These are phyloP conservation scores for Eupithecia subumbrata DNA, from an alignment of 2,888 invertebrate genomes.

Conservation along the genomic window DNA sequence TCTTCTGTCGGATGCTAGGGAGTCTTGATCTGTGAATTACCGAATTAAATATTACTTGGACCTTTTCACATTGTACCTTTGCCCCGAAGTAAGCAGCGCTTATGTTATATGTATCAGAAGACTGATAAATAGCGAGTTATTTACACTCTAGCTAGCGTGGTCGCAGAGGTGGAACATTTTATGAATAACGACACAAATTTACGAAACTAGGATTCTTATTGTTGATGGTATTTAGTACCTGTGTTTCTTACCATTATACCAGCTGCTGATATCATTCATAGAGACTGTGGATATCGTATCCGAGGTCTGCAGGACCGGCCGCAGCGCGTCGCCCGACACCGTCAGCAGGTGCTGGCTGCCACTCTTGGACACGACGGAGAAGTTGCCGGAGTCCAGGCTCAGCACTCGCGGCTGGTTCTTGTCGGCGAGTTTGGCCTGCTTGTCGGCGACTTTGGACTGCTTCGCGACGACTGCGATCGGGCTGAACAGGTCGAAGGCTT, in stretches of 20 bases:
- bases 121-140: no score
- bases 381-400: slow-evolving; percentile 74
- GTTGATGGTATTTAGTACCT: neutral
- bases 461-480: slow-evolving; percentile 79
- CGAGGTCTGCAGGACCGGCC: slow-evolving; percentile 69
- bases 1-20: slow-evolving; percentile 45
- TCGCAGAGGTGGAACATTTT: no score
- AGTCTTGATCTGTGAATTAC: slow-evolving; percentile 54
- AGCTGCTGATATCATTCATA: slow-evolving; percentile 86
- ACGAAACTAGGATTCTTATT: neutral
- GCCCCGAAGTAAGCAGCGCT: neutral
- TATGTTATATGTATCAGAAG: neutral
- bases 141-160: no score
- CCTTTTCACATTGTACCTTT: neutral
- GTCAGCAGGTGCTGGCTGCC: slow-evolving; percentile 66
- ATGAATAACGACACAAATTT: neutral
- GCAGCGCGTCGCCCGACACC: slow-evolving; percentile 68
- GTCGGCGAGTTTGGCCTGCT: slow-evolving; percentile 56
- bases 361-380: slow-evolving; percentile 73
- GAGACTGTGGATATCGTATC: slow-evolving; percentile 80
- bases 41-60: neutral
- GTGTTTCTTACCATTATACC: slow-evolving; percentile 82
- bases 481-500: slow-evolving; percentile 81
- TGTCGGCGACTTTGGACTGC: slow-evolving; percentile 57
- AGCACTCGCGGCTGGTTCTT: slow-evolving; percentile 68